Conservation (phyloP, 2,888 invertebrate species). For the Brachyptera putata region DNA sequence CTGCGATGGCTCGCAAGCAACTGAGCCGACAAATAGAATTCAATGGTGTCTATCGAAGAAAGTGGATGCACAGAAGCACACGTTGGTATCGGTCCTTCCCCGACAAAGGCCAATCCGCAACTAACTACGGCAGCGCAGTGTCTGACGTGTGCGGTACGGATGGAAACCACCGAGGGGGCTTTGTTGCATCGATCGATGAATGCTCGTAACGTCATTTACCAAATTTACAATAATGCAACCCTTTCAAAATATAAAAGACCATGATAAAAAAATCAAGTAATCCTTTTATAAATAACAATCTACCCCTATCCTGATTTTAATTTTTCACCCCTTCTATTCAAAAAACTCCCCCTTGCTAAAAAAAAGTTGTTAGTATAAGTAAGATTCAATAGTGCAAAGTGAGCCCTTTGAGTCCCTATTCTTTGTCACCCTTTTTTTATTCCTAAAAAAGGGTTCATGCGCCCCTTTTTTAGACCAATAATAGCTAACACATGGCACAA, state of each 20-base stretch:
- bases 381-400: slow-evolving; percentile 16
- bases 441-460: slow-evolving; percentile 3
- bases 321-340: slow-evolving; percentile 25
- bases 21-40: background rate
- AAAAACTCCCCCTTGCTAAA: slow-evolving; percentile 14
- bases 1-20: slow-evolving; percentile 15
- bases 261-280: slow-evolving; percentile 18
- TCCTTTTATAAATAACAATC: slow-evolving; percentile 22
- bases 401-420: slow-evolving; percentile 2
- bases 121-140: slow-evolving; percentile 23
- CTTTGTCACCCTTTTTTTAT: background rate
- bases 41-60: slow-evolving; percentile 5
- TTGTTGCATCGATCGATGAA: slow-evolving; percentile 25
- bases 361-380: slow-evolving; percentile 15
- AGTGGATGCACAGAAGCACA: background rate
- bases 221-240: slow-evolving; percentile 28
- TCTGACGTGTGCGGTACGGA: slow-evolving; percentile 22
- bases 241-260: slow-evolving; percentile 17
- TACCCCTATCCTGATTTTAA: slow-evolving; percentile 21
- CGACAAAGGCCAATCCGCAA: slow-evolving; percentile 23
- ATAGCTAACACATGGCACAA: background rate
- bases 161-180: slow-evolving; percentile 12
- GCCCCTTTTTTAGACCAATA: background rate
- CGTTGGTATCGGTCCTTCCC: slow-evolving; percentile 13
- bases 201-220: slow-evolving; percentile 24